Percentiles rank a stretch among this genome's conserved stretches.
Evolutionary conservation across 2,888 invertebrate genomes (phyloP).

Genomic region (Tryphoninae sp.): DNA sequence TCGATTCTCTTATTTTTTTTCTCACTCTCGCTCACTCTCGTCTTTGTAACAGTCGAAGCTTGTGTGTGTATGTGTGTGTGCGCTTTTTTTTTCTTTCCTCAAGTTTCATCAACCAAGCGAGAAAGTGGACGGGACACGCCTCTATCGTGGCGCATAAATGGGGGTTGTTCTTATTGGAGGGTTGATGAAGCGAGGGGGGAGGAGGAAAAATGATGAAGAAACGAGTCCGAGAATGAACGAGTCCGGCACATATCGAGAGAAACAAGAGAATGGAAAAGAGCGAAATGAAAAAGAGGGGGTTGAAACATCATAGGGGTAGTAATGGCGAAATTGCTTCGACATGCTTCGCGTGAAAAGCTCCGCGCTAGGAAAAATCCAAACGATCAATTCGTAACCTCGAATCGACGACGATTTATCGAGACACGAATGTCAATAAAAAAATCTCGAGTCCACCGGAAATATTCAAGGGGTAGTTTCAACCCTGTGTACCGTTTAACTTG

Average conservation of each 20-base stretch:
- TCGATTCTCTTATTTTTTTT: not conserved
- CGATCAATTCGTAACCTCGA: constrained; percentile 46
- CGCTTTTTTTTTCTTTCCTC: not conserved
- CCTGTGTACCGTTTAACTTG: too few species aligned
- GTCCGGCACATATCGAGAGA: not conserved
- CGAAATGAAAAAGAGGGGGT: not conserved
- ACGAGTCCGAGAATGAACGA: not conserved
- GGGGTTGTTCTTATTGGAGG: not conserved
- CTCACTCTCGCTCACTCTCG: not conserved
- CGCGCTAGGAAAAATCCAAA: constrained; percentile 18
- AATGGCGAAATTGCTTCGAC: constrained; percentile 40
- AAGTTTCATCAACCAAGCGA: not conserved
- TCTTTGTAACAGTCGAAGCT: too few species aligned
- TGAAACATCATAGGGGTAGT: not conserved
- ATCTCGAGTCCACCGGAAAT: not conserved
- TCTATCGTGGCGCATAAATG: not conserved
- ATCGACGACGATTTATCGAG: not conserved
- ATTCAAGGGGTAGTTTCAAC: not conserved
- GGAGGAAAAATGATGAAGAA: not conserved
- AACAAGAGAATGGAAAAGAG: not conserved
- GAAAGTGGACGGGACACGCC: not conserved
- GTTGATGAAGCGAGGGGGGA: not conserved
- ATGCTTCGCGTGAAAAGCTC: constrained; percentile 4
- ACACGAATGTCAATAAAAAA: not conserved
- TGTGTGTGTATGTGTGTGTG: too few species aligned